phyloP scores from a whole-genome alignment of 2,113 vertebrate genomes.

The Pelvicachromis taeniatus region DNA sequence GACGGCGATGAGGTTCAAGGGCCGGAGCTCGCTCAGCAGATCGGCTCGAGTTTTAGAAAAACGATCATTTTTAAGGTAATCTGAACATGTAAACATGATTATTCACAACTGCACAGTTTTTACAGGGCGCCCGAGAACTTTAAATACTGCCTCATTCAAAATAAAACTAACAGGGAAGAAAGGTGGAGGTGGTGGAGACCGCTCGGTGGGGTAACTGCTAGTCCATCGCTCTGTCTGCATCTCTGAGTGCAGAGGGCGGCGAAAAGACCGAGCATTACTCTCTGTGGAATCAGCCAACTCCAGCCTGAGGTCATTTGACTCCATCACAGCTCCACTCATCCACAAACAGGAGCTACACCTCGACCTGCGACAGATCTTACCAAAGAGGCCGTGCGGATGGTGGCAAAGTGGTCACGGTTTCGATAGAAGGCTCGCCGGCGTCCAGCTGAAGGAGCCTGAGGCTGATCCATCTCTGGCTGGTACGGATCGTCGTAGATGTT shows the following conservation, averaged over 20 bases:
- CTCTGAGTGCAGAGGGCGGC: neutral
- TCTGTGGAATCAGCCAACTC: neutral
- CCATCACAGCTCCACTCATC: neutral
- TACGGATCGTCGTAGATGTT: constrained; percentile 90
- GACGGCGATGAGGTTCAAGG: neutral
- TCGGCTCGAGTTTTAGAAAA: neutral
- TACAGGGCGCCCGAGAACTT: neutral
- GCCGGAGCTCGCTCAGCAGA: neutral
- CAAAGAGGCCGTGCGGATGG: constrained; percentile 86
- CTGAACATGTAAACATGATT: no score
- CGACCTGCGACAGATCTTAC: constrained; percentile 18
- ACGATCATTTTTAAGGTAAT: accelerated
- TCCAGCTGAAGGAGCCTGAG: constrained; percentile 74
- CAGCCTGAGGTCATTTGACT: neutral
- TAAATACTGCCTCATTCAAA: neutral
- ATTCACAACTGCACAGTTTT: neutral
- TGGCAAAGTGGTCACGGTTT: constrained; percentile 88
- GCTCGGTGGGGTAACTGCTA: neutral
- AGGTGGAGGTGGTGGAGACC: neutral
- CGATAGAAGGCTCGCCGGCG: constrained; percentile 74
- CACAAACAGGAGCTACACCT: neutral
- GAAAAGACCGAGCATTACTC: accelerated
- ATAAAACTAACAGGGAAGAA: neutral
- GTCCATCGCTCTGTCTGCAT: neutral
- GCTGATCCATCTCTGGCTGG: constrained; percentile 84